A percentile compares a stretch with the other conserved stretches of the same genome.
phyloP scores from a whole-genome alignment of 1,140 invertebrate species.

The Drosophila bocki region DNA sequence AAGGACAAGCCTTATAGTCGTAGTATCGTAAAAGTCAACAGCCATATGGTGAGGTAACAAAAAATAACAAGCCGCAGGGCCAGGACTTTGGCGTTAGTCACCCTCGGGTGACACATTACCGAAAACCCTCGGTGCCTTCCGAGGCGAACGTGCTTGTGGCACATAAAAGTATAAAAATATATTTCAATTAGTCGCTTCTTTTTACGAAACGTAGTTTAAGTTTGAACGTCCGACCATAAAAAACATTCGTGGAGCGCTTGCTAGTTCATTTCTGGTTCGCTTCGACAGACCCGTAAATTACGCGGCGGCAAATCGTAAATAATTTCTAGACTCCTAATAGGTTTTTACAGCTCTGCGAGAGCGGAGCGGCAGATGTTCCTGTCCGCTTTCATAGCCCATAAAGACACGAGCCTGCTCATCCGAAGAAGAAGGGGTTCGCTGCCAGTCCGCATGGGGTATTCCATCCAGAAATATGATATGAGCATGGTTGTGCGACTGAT shows the following conservation, averaged over 20 bases:
- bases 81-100: conserved; percentile 43
- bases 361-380: conserved; percentile 60
- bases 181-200: conserved; percentile 75
- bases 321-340: conserved; percentile 75
- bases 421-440: conserved; percentile 14
- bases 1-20: conserved; percentile 16
- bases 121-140: conserved; percentile 28
- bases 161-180: conserved; percentile 68
- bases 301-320: conserved; percentile 71
- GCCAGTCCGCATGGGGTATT: conserved; percentile 5
- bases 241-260: conserved; percentile 61
- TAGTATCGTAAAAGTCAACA: conserved; percentile 72
- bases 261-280: conserved; percentile 64
- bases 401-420: conserved; percentile 41
- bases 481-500: conserved; percentile 1
- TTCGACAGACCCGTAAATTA: conserved; percentile 73
- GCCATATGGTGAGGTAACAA: conserved; percentile 80
- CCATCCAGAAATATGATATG: conserved; percentile 28
- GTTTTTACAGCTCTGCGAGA: conserved; percentile 45
- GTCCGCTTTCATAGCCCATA: conserved; percentile 44
- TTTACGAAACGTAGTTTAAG: conserved; percentile 54
- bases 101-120: conserved; percentile 65
- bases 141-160: conserved; percentile 49
- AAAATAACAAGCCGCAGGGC: conserved; percentile 69
- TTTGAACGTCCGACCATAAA: conserved; percentile 63